Conservation (phyloP, 2,888 invertebrate species). For the Oscheius onirici region DNA sequence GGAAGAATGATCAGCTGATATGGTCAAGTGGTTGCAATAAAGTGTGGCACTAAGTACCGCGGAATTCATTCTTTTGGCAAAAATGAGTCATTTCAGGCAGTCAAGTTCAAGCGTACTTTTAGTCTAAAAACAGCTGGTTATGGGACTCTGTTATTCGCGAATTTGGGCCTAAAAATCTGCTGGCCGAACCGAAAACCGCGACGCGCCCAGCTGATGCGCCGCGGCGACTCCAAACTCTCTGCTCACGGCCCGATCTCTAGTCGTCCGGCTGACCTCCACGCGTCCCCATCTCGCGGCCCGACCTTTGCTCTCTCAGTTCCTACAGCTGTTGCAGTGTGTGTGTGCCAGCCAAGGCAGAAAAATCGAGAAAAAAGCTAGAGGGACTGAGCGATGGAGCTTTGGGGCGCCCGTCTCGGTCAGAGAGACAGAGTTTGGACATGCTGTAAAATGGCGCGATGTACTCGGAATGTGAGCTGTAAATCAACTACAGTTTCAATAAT, state of each 20-base stretch:
- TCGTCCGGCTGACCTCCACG: constrained; percentile 30
- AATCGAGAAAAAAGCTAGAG: constrained; percentile 12
- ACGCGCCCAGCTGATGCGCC: constrained; percentile 33
- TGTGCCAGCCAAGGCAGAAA: constrained; percentile 6
- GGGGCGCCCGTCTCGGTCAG: not conserved
- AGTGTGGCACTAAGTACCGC: not conserved
- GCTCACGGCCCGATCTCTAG: constrained; percentile 12
- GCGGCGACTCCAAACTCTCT: constrained; percentile 14
- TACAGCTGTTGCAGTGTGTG: constrained; percentile 33
- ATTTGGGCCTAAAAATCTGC: constrained; percentile 36
- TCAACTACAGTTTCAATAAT: too few species aligned
- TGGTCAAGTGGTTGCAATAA: not conserved
- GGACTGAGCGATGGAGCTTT: not conserved
- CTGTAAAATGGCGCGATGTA: not conserved
- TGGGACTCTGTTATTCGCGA: not conserved
- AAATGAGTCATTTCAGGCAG: not conserved
- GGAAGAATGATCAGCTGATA: not conserved
- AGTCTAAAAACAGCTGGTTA: constrained; percentile 33
- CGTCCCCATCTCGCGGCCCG: constrained; percentile 22
- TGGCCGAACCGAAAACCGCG: constrained; percentile 23
- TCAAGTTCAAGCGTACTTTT: not conserved
- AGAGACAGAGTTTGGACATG: not conserved
- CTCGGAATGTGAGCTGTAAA: too few species aligned
- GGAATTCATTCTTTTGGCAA: not conserved
- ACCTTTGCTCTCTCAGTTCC: constrained; percentile 33